Percentiles rank a stretch among this genome's conserved stretches.
phyloP scores from a whole-genome alignment of 2,113 vertebrate species.

The Rhinolophus ferrumequinum region DNA sequence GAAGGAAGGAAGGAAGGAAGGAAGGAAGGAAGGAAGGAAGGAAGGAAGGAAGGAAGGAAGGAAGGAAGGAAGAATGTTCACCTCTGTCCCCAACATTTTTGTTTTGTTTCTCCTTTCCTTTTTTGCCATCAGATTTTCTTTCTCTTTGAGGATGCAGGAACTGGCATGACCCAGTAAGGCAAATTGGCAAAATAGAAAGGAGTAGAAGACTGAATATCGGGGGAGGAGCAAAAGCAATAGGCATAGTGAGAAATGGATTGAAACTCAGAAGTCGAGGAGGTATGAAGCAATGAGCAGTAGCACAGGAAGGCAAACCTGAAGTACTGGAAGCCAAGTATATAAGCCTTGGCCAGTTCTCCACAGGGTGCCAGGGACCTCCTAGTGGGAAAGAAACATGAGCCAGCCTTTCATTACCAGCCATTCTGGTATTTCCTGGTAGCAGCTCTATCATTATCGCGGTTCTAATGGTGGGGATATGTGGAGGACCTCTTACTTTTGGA shows the following conservation, averaged over 20 bases:
- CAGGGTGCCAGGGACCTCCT: accelerated
- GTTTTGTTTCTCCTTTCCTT: too few relatives aligned
- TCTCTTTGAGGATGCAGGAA: constrained; percentile 8
- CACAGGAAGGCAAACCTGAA: not conserved
- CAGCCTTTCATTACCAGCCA: not conserved
- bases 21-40: too few relatives aligned
- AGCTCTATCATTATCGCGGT: not conserved
- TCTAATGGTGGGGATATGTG: not conserved
- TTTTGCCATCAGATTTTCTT: not conserved
- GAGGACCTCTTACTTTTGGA: not conserved
- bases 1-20: too few relatives aligned
- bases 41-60: too few relatives aligned
- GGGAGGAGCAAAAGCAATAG: not conserved
- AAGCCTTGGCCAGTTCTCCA: not conserved
- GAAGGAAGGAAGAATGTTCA: not conserved
- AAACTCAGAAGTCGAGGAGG: not conserved
- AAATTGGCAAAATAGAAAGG: not conserved
- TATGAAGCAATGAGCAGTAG: not conserved
- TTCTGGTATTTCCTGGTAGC: not conserved
- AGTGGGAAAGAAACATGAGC: not conserved
- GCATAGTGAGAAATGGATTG: not conserved
- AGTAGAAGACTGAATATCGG: not conserved
- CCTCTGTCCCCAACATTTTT: not conserved
- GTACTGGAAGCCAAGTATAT: not conserved
- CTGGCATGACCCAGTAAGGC: not conserved